Percentiles rank a stretch among this genome's conserved stretches.
These are phyloP conservation scores for Thunnus maccoyii DNA, from an alignment of 2,113 vertebrate genomes.

Conservation along the genomic window DNA sequence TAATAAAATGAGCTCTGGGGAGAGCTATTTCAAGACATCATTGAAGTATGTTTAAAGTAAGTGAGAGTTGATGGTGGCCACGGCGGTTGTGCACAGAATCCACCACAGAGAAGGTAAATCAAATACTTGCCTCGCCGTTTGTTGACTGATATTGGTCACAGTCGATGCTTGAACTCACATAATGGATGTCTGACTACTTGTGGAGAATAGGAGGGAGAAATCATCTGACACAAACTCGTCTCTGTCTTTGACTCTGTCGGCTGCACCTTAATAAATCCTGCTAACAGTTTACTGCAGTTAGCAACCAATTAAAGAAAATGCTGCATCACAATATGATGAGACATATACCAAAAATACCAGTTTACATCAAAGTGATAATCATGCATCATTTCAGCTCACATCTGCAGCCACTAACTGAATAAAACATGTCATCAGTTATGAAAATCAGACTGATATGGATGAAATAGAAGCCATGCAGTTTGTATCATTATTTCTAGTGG, in stretches of 20 bases:
- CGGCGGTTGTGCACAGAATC: constrained; percentile 23
- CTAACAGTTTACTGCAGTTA: background rate
- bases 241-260: background rate
- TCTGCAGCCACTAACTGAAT: background rate
- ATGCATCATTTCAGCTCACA: background rate
- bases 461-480: background rate
- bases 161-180: constrained; percentile 24
- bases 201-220: background rate
- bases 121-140: constrained; percentile 39
- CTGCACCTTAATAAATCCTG: background rate
- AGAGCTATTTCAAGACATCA: constrained; percentile 64
- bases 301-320: background rate
- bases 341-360: background rate
- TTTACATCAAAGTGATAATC: background rate
- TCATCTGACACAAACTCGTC: background rate
- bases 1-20: constrained; percentile 76
- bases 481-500: no score
- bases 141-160: constrained; percentile 41
- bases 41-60: constrained; percentile 69
- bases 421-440: background rate
- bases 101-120: constrained; percentile 50
- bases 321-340: background rate
- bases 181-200: constrained; percentile 28
- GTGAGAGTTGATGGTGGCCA: constrained; percentile 45
- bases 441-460: no score